Base-by-base conservation (phyloP, 2,113 vertebrate species). In the Sander lucioperca region DNA sequence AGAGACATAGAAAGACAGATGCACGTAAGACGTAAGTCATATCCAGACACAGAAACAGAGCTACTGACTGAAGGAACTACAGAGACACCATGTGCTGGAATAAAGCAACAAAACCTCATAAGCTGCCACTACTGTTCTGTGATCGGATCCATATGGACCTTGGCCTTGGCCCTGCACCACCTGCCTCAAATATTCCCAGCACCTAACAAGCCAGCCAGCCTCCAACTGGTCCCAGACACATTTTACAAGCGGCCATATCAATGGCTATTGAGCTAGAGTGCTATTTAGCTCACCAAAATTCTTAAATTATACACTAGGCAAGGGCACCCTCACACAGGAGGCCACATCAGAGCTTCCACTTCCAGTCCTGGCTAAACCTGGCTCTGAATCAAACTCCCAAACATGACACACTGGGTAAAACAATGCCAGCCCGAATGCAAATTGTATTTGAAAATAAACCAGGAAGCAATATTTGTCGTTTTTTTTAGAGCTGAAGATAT, bases 131-230 rank as follows among this genome's bases (percentile, higher is more conserved):
- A 94, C 95, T 95, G 94, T 95, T 95, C 90, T 88, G 86, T 94
- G 94, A 95, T 95, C 93, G 93, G 92, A 90, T 94, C 93, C 95
- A 95, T 94, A 95, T 95, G 95, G 87, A 90, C 86, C 76, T 74
- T 88, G 89, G 85, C 79, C 86, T 82, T 70, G 86, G 88, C 82
- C 89, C 84, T 91, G 82, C 78, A 93, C 88, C 92, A 91, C 88
- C 91, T 91, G 93, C 92, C 93, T 93, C 80, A 83, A 79, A 92
- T 71, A 89, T 87, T 91, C 85, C 85, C 85, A 86, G 88, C 86
- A 90, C 88, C 90, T 92, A 92, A 94, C 88, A 90, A 91, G 91
- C 89, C 84, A 85, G 82, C 75, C 82, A 79, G 89, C 88, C 87
- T 88, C 85, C 88, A 90, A 88, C 88, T 85, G 87, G 86, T 88